phyloP scores from a whole-genome alignment of 64 coral and sea anemone genomes.

The Stichodactyla helianthus region DNA sequence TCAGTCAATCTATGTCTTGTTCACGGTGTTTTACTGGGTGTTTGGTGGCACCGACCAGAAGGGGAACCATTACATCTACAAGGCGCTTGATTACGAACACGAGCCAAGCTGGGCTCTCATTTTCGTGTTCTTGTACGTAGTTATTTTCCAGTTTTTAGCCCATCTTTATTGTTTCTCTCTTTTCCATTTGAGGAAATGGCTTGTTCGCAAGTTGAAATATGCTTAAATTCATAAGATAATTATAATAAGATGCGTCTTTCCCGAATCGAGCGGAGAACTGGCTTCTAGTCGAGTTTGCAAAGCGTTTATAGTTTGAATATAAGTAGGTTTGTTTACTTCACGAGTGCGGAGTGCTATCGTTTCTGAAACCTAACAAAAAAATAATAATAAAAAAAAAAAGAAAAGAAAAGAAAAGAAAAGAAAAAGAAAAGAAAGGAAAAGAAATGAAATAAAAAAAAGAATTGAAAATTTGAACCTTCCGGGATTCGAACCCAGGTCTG shows the following conservation, averaged over 20 bases:
- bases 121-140: conserved; percentile 27
- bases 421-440: too few species aligned
- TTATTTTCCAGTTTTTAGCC: conserved; percentile 20
- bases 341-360: too few species aligned
- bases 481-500: too few species aligned
- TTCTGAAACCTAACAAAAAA: too few species aligned
- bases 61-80: conserved; percentile 60
- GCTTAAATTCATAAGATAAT: background rate
- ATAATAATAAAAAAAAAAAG: too few species aligned
- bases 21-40: conserved; percentile 66
- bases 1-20: conserved; percentile 50
- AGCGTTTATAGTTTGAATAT: too few species aligned
- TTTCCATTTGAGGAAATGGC: conserved; percentile 36
- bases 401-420: too few species aligned
- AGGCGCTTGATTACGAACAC: conserved; percentile 33
- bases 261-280: too few species aligned
- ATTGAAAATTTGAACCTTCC: too few species aligned
- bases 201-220: background rate
- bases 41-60: conserved; percentile 29
- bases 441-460: too few species aligned
- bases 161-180: conserved; percentile 24
- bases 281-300: too few species aligned
- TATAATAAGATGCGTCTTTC: background rate
- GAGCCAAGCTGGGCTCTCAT: conserved; percentile 7
- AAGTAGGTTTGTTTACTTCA: too few species aligned